A percentile compares a stretch with the other conserved stretches of the same genome.
These are phyloP conservation scores for Eupithecia vulgata DNA, from an alignment of 2,888 invertebrate genomes.

Conservation along the genomic window DNA sequence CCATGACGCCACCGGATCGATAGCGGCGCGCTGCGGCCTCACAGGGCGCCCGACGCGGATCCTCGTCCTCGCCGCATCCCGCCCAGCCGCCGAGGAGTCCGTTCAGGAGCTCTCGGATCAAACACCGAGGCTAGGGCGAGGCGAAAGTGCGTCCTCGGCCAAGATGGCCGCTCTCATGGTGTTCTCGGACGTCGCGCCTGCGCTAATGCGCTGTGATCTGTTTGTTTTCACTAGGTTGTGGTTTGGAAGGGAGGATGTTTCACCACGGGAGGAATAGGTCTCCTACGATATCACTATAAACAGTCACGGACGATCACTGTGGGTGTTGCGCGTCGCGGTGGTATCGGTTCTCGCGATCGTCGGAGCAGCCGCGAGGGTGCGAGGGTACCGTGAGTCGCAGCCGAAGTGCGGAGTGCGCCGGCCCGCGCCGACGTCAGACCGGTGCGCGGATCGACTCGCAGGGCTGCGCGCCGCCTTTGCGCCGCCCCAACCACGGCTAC, in stretches of 20 bases:
- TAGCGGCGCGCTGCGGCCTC: slow-evolving; percentile 79
- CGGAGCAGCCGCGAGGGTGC: slow-evolving; percentile 55
- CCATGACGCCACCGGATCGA: slow-evolving; percentile 79
- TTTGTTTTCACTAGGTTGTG: slow-evolving; percentile 76
- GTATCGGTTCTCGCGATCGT: slow-evolving; percentile 49
- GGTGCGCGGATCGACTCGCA: slow-evolving; percentile 71
- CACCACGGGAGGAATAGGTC: slow-evolving; percentile 52
- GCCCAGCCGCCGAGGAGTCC: slow-evolving; percentile 48
- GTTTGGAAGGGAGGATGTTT: slow-evolving; percentile 50
- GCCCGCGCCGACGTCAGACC: slow-evolving; percentile 69
- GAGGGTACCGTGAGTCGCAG: slow-evolving; percentile 65
- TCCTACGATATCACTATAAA: slow-evolving; percentile 51
- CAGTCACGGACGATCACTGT: slow-evolving; percentile 56
- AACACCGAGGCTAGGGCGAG: slow-evolving; percentile 78
- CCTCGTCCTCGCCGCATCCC: slow-evolving; percentile 69
- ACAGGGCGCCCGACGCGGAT: slow-evolving; percentile 70
- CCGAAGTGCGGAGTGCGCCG: slow-evolving; percentile 67
- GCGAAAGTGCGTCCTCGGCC: slow-evolving; percentile 79
- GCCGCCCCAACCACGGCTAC: slow-evolving; percentile 51
- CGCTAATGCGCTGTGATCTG: slow-evolving; percentile 75
- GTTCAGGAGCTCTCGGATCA: slow-evolving; percentile 63
- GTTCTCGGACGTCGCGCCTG: slow-evolving; percentile 77
- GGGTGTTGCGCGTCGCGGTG: slow-evolving; percentile 59
- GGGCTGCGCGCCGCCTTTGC: slow-evolving; percentile 50
- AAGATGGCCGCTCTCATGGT: slow-evolving; percentile 82